Base-by-base conservation (phyloP, 2,797 vertebrate species). In the Cottoperca gobio region DNA sequence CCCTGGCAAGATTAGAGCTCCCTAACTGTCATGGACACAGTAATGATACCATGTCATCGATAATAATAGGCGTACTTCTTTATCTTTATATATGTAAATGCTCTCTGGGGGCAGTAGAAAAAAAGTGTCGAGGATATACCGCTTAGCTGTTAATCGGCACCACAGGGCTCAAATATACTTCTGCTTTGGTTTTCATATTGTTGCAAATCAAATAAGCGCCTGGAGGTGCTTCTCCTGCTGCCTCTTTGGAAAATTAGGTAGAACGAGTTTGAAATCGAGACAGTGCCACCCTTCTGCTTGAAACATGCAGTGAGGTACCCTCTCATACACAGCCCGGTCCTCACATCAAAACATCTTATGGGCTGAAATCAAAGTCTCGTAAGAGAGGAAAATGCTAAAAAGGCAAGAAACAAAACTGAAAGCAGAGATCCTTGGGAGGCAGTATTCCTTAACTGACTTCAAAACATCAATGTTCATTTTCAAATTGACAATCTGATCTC, bases 161-260 rank as follows among this genome's bases (percentile, higher is more conserved):
- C 79, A 62, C 39, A 40, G 84, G 87, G 74, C 67, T 71, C 42
- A 78, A 67, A 85, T 79, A 84, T 55, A 66, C 55, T 52, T 73
- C 64, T 72, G 26, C 82, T 84, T 92, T 89, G 75, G 76, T 86
- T 90, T 84, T 82, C 21, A 83, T 85, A 92, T 82, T 82, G 73
- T 93, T 91, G 60, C 79, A 88, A 90, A 93, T 84, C 66, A 90
- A 88, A 90, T 68, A 62, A 82, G 68, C 59, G 81, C 81, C 75
- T 12, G 46, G 76, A 75, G 86, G 70, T 52, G 61, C 31, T 61
- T 77, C 64, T 73, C 59, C 58, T 58, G 61, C 55, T 76, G 67
- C 31, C 77, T 76, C 72, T 85, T 70, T 58, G 53, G 52, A 75
- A 86, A 83, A 89, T 76, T 35, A 68, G 53, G 83, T 59, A 72